Base-by-base conservation (phyloP, 92 coral and sea anemone species). In the Parazoanthus darwini region DNA sequence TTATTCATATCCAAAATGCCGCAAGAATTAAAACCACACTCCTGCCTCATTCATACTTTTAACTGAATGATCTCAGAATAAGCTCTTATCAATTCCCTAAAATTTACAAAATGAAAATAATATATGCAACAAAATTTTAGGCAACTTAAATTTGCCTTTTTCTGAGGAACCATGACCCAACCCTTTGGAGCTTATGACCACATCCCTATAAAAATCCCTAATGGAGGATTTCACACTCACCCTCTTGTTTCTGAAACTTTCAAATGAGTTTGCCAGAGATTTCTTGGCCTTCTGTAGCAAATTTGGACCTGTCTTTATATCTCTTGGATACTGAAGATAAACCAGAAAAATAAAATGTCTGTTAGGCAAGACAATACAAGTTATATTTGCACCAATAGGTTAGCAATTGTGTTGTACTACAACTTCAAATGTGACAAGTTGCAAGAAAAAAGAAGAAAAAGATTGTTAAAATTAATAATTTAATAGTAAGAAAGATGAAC, bases 221-320 rank as follows among this genome's bases (percentile, higher is more conserved):
- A 6, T 22, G 6, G 25, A 63, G 68, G 68, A 25, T 5, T 63
- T 7, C 68, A 63, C 3, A 56, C 93, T 78, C 66, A 94, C 98
- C 91, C 98, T 85, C 76, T 94, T 94, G 83, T 82, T 90, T 35
- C 93, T 86, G 92, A 94, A 93, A 76, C 85, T 93, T 81, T 89
- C 98, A 78, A 94, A 82, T 59, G 98, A 94, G 75, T 82, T 88
- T 7, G 96, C 90, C 39, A 95, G 87, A 23, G 98, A 93, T 70
- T 93, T 91, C 77, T 90, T 95, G 48, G 98, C 98, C 82, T 95
- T 95, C 89, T 95, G 98, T 14, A 95, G 89, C 56, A 95, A 86
- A 80, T 91, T 93, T 42, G 96, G 87, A 44, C 87, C 65, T 0
- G 80, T 51, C 63, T 73, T 81, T 59, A 81, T 72, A 73, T 79